These are phyloP conservation scores for Ormyrus pomaceus DNA, from an alignment of 2,888 invertebrate species.

Conservation along the genomic window DNA sequence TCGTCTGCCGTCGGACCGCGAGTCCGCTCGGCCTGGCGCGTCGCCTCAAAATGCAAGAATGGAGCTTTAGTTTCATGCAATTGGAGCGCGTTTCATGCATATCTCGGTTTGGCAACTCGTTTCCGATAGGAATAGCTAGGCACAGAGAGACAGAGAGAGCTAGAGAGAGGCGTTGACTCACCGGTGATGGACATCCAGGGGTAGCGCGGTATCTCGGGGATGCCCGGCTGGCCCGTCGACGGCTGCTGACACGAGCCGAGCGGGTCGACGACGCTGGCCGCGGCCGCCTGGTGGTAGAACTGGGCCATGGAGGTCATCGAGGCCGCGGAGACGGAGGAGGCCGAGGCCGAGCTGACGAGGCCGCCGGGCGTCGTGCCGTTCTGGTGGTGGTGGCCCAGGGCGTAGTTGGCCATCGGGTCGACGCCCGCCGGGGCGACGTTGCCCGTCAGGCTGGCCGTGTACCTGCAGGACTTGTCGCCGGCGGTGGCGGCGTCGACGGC, in stretches of 20 bases:
- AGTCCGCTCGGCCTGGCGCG: background rate
- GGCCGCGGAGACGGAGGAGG: slow-evolving; percentile 82
- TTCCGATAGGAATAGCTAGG: slow-evolving; percentile 28
- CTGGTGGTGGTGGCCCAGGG: slow-evolving; percentile 85
- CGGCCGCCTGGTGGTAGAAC: slow-evolving; percentile 90
- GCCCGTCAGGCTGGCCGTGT: slow-evolving; percentile 81
- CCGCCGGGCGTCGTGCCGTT: slow-evolving; percentile 77
- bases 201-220: slow-evolving; percentile 94
- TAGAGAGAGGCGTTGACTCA: slow-evolving; percentile 76
- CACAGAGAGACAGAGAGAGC: no score
- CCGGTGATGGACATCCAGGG: slow-evolving; percentile 98
- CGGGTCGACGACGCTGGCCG: slow-evolving; percentile 88
- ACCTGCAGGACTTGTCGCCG: slow-evolving; percentile 89
- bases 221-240: slow-evolving; percentile 86
- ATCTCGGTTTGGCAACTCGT: slow-evolving; percentile 13
- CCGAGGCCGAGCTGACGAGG: slow-evolving; percentile 77
- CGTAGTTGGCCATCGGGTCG: slow-evolving; percentile 89
- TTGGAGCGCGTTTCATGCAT: slow-evolving; percentile 25
- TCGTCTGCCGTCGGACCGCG: slow-evolving; percentile 46
- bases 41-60: slow-evolving; percentile 42
- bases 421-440: slow-evolving; percentile 79
- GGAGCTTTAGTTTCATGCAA: slow-evolving; percentile 43
- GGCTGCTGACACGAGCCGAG: slow-evolving; percentile 88
- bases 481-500: slow-evolving; percentile 82
- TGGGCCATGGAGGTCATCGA: slow-evolving; percentile 84